Base-by-base conservation (phyloP, 1,140 invertebrate genomes). In the Globodera ellingtonae region DNA sequence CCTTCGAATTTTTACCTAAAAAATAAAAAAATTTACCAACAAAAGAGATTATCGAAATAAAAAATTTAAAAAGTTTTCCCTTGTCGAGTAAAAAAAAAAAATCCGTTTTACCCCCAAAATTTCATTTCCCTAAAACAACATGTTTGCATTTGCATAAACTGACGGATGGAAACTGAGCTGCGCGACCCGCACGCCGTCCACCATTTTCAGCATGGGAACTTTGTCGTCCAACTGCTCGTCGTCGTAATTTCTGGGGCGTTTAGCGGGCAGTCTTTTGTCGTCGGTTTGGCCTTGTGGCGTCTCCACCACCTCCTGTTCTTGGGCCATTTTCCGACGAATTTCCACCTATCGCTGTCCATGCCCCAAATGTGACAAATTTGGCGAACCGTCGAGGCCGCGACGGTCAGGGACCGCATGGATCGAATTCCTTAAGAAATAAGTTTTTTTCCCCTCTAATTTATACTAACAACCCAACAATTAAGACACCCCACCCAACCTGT, bases 351-450 rank as follows among this genome's bases (percentile, higher is more conserved):
- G 4, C 67, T 79, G 35, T 81, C 80, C 73, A 72, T 84, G 24
- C 66, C 79, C 84, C 88, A 88, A 15, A 84, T 81, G 59, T 52
- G 76, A 75, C 87, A 88, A 35, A 88, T 89, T 79, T 89, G 83
- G 21, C 75, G 56, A 0, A 88, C 79, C 74, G 67, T 89, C 46
- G 67, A 81, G 6, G 87, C 85, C 10, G 59, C n/a, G 0, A 89
- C 88, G 10, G 87, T 89, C 7, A 75, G 81, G 78, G 79, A n/a
- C 88, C 87, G 59, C 84, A 78, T 15, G 85, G 86, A 79, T 89
- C 87, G 70, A 87, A 87, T 78, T 89, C 86, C 79, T 84, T 35
- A 35, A 35, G 35, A 35, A 35, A 35, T 35, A 1, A 35, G 35
- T 35, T 35, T 35, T 35, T 35, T 35, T n/a, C n/a, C n/a, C n/a